Evolutionary conservation across 2,113 vertebrate species (phyloP).

Genomic region (Dicentrarchus labrax): DNA sequence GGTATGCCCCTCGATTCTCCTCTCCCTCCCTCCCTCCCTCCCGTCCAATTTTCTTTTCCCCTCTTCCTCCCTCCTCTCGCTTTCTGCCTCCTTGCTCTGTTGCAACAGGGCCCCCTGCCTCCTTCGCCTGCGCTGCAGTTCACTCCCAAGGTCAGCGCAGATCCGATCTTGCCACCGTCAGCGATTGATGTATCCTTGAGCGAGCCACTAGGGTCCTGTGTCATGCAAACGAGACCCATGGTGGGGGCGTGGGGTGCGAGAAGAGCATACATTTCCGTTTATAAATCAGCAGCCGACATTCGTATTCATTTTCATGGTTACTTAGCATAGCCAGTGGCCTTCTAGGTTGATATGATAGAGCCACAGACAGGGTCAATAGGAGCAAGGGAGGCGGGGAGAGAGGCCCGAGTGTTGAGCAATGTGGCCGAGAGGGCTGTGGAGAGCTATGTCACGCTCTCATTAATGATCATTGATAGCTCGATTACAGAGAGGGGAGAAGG

Average conservation of each 20-base stretch:
- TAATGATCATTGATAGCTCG: conserved; percentile 77
- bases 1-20: conserved; percentile 54
- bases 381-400: conserved; percentile 28
- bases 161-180: conserved; percentile 88
- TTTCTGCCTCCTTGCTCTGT: conserved; percentile 34
- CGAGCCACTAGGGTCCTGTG: conserved; percentile 54
- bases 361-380: conserved; percentile 38
- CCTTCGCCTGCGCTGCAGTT: conserved; percentile 60
- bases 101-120: conserved; percentile 59
- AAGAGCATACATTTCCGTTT: conserved; percentile 35
- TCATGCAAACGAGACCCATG: conserved; percentile 58
- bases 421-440: conserved; percentile 51
- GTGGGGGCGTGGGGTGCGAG: neutral
- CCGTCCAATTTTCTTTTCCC: conserved; percentile 25
- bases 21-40: conserved; percentile 31
- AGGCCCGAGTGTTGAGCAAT: conserved; percentile 37
- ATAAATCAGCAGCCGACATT: conserved; percentile 38
- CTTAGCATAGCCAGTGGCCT: conserved; percentile 43
- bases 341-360: conserved; percentile 20
- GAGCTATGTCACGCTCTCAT: conserved; percentile 63
- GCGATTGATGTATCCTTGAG: conserved; percentile 84
- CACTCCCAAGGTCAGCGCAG: conserved; percentile 89
- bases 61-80: conserved; percentile 26
- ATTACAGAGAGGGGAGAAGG: conserved; percentile 56
- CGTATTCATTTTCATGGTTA: conserved; percentile 57